Evolutionary conservation across 2,797 vertebrate species (phyloP).

Genomic region (Fratercula arctica): DNA sequence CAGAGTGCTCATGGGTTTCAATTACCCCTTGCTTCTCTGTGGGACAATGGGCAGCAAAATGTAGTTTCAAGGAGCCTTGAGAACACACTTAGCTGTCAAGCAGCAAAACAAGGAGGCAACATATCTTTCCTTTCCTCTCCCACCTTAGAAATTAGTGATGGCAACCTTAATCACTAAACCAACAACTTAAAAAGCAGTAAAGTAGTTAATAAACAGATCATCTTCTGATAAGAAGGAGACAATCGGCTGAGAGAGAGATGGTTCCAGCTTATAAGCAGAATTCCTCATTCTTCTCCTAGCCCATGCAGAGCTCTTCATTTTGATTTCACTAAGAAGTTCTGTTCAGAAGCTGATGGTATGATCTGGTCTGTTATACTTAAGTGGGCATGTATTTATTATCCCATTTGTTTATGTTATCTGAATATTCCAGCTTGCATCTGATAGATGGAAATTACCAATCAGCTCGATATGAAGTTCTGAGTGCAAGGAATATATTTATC

Average conservation of each 20-base stretch:
- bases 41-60: neutral
- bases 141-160: neutral
- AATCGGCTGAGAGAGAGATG: neutral
- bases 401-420: neutral
- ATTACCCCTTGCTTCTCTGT: neutral
- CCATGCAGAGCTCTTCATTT: neutral
- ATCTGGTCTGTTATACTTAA: neutral
- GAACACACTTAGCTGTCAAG: neutral
- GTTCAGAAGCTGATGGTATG: neutral
- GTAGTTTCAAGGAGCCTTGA: neutral
- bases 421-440: neutral
- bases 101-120: neutral
- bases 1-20: neutral
- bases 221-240: neutral
- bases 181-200: neutral
- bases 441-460: neutral
- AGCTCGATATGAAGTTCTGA: neutral
- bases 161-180: neutral
- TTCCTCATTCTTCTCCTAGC: neutral
- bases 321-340: neutral
- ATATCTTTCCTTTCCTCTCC: neutral
- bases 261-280: neutral
- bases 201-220: neutral
- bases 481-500: neutral
- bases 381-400: neutral